Base-by-base conservation (phyloP, 2,113 vertebrate species). In the Sorex araneus region DNA sequence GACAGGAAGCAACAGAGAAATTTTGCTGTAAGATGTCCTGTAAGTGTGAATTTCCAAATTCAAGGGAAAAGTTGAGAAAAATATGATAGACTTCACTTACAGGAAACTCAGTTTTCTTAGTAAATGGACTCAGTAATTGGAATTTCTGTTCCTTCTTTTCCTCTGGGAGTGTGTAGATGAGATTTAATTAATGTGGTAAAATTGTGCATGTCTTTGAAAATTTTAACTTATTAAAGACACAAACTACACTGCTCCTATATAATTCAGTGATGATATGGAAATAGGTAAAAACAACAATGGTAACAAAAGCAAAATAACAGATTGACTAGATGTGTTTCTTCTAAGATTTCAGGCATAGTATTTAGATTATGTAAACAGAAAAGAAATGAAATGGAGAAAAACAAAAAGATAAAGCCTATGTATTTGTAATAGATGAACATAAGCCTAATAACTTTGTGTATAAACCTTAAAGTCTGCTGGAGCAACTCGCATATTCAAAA, bases 141-240 rank as follows among this genome's bases (percentile, higher is more conserved):
- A 91, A 76, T 87, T 95, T 96, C 93, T 89, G 69, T 91, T 95
- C 75, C 43, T 89, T 82, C 57, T 89, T 96, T 91, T 78, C 93
- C 91, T 93, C 66, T 93, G 89, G 77, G 95, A 96, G 30, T 90
- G 8, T 89, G 57, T 93, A 77, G 84, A 92, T 93, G 74, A 94
- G 84, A 95, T 85, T 95, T 97, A 95, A 96, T 96, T 96, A 94
- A 96, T 95, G 77, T 95, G 80, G 73, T 92, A 84, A 93, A 81
- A 92, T 64, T 85, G 70, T 81, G 9, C n/a, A 87, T 74, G 80
- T 89, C 94, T 94, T 83, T 34, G 69, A 89, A 95, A 95, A 87
- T 70, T 84, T 21, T 74, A 92, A 92, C 76, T 93, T 95, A 64
- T 89, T 90, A 78, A 94, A 92, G 66, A 87, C 23, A 63, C 57